phyloP scores from a whole-genome alignment of 2,888 invertebrate species.

The Eutolmus rufibarbis region DNA sequence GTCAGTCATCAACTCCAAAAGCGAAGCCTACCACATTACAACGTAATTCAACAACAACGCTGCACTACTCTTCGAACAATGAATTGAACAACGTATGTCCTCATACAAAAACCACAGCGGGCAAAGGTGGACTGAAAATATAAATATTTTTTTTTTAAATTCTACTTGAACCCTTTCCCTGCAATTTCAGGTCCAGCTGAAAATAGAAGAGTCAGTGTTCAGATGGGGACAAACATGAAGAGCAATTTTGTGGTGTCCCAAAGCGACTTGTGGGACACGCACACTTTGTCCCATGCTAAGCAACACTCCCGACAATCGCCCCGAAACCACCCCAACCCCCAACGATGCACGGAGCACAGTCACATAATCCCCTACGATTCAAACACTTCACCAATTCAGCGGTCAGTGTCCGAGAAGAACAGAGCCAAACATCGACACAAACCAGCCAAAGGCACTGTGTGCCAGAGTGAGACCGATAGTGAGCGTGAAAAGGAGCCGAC shows the following conservation, averaged over 20 bases:
- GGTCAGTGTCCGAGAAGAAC: conserved; percentile 72
- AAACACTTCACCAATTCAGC: conserved; percentile 66
- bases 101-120: conserved; percentile 57
- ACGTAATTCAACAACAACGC: conserved; percentile 59
- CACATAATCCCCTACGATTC: conserved; percentile 60
- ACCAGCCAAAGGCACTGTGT: conserved; percentile 65
- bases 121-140: conserved; percentile 50
- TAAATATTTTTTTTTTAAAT: not conserved
- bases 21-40: conserved; percentile 57
- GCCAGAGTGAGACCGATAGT: conserved; percentile 66
- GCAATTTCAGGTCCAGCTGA: conserved; percentile 54
- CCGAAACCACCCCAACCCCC: conserved; percentile 60
- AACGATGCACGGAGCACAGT: conserved; percentile 61
- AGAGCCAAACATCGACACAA: conserved; percentile 65
- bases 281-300: conserved; percentile 67
- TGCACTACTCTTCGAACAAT: conserved; percentile 59
- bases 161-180: not conserved
- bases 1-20: conserved; percentile 57
- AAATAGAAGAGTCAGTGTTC: conserved; percentile 59
- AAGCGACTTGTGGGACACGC: conserved; percentile 73
- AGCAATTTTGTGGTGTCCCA: conserved; percentile 72
- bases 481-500: conserved; percentile 61
- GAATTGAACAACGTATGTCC: conserved; percentile 61
- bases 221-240: conserved; percentile 55
- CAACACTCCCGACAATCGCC: conserved; percentile 62